Evolutionary conservation across 2,113 vertebrate species (phyloP).

Genomic region (Pelecanoides urinatrix): DNA sequence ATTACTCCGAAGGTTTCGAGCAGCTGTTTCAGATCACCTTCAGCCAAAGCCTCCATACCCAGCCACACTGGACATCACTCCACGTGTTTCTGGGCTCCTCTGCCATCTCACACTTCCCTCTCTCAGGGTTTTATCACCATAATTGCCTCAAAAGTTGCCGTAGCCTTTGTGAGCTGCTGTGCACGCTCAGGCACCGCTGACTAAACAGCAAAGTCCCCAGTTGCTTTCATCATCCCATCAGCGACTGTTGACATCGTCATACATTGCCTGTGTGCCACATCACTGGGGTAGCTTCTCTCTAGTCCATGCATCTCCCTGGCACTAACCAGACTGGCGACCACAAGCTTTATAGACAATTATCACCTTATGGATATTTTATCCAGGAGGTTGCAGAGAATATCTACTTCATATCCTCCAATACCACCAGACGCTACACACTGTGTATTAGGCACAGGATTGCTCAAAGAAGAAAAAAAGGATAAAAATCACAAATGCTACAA

Average conservation of each 20-base stretch:
- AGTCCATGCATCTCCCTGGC: background rate
- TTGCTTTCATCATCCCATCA: background rate
- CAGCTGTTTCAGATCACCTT: background rate
- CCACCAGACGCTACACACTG: background rate
- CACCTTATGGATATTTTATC: background rate
- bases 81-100: background rate
- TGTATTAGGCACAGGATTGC: background rate
- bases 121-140: background rate
- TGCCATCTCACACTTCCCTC: background rate
- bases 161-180: background rate
- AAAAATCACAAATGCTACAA: background rate
- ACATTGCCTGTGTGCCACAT: accelerated
- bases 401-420: background rate
- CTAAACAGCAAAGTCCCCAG: background rate
- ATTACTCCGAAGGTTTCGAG: background rate
- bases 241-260: background rate
- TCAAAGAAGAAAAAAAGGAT: background rate
- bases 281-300: background rate
- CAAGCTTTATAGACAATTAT: background rate
- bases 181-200: accelerated
- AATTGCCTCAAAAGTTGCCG: background rate
- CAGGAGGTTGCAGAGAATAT: background rate
- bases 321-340: background rate
- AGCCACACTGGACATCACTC: accelerated
- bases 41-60: background rate